Conservation (phyloP, 2,888 invertebrate species). For the Apotomis capreana region DNA sequence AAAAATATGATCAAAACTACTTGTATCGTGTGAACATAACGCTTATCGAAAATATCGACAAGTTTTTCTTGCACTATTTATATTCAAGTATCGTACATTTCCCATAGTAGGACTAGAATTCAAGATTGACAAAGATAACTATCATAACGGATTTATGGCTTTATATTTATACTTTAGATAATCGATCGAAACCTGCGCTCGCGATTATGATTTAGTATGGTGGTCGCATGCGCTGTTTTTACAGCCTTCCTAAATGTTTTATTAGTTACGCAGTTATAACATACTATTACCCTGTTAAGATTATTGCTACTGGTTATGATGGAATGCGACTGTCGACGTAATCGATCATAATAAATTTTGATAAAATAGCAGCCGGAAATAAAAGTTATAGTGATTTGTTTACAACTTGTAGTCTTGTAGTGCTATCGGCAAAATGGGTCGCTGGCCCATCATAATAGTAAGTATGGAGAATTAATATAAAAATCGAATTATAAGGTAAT, state of each 20-base stretch:
- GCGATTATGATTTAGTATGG: constrained; percentile 47
- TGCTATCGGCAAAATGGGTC: too few relatives aligned
- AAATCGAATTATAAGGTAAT: too few relatives aligned
- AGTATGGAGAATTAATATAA: too few relatives aligned
- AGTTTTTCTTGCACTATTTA: neutral
- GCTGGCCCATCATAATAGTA: too few relatives aligned
- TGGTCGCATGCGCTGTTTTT: constrained; percentile 8
- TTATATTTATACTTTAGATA: constrained; percentile 48
- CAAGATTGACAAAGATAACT: constrained; percentile 43
- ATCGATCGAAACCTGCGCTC: constrained; percentile 43
- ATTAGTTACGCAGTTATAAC: constrained; percentile 21
- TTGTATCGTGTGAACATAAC: too few relatives aligned
- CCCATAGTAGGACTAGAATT: constrained; percentile 48
- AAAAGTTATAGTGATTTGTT: neutral
- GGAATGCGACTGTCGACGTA: neutral
- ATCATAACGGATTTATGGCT: constrained; percentile 54
- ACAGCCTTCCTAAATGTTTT: constrained; percentile 30
- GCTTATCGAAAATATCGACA: too few relatives aligned
- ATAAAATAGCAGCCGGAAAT: neutral
- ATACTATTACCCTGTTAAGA: constrained; percentile 21
- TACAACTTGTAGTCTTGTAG: too few relatives aligned
- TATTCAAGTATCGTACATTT: constrained; percentile 44
- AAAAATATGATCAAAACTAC: too few relatives aligned
- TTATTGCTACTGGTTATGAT: constrained; percentile 27
- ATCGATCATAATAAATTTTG: neutral